phyloP scores from a whole-genome alignment of 2,113 vertebrate species.

The Coracopsis vasa region DNA sequence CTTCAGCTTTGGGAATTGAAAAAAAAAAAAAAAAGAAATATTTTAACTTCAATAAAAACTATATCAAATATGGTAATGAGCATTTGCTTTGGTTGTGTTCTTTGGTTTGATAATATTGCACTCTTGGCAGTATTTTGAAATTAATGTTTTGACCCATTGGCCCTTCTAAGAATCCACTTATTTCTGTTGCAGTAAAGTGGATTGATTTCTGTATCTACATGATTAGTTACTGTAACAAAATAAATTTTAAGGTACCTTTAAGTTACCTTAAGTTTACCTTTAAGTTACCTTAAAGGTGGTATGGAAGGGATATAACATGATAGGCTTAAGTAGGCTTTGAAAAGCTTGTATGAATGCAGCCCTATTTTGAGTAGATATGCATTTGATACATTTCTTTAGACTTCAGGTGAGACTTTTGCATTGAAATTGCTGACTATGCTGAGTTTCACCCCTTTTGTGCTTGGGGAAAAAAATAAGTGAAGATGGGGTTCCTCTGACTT shows the following conservation, averaged over 20 bases:
- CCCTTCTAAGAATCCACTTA: background rate
- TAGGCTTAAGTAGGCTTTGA: background rate
- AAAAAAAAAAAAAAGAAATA: background rate
- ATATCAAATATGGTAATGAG: rapidly evolving
- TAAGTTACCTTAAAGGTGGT: background rate
- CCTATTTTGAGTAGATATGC: background rate
- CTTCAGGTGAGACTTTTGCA: background rate
- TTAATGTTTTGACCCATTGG: background rate
- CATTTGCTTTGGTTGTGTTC: background rate
- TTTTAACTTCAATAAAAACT: background rate
- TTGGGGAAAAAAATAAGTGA: background rate
- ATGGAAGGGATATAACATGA: background rate
- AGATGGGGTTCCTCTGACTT: background rate
- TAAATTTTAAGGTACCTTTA: background rate
- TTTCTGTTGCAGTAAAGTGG: background rate
- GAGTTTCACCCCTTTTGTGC: background rate
- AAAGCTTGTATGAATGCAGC: background rate
- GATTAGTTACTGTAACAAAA: background rate
- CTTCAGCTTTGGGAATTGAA: background rate
- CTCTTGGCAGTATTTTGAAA: background rate
- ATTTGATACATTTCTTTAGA: background rate
- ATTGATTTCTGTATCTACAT: background rate
- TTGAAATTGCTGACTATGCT: background rate
- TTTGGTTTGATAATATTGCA: background rate
- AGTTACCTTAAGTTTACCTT: background rate